phyloP scores from a whole-genome alignment of 2,113 vertebrate genomes.

The Indicator indicator region DNA sequence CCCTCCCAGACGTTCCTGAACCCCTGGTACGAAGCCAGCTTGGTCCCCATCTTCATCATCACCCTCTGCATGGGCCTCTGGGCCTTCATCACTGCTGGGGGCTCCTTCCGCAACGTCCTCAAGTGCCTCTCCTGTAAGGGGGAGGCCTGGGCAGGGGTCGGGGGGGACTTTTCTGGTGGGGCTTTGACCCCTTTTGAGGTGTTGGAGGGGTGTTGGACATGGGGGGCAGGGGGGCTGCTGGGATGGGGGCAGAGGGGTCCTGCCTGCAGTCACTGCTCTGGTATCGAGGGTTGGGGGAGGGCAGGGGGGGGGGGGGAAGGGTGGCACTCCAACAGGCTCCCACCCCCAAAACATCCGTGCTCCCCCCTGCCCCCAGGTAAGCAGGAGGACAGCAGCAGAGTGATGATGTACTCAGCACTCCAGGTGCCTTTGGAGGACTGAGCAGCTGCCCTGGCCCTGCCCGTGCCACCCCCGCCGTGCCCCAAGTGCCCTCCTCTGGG shows the following conservation, averaged over 20 bases:
- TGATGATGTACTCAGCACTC: conserved; percentile 77
- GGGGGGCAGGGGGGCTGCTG: too few relatives aligned
- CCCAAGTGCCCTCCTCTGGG: not conserved
- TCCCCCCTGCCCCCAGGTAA: conserved; percentile 55
- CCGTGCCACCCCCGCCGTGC: not conserved
- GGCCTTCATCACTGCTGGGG: conserved; percentile 78
- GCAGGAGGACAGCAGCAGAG: conserved; percentile 67
- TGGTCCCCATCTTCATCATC: conserved; percentile 77
- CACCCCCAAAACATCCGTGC: not conserved
- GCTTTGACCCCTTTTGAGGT: not conserved
- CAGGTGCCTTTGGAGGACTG: conserved; percentile 78
- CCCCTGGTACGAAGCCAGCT: conserved; percentile 78
- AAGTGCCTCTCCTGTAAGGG: conserved; percentile 80
- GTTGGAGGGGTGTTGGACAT: too few relatives aligned
- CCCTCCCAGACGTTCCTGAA: conserved; percentile 78
- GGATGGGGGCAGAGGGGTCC: not conserved
- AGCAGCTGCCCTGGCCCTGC: not conserved
- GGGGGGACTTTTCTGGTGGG: not conserved
- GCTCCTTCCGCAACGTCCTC: conserved; percentile 74
- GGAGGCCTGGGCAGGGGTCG: not conserved
- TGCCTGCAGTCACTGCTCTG: not conserved
- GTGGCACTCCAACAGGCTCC: not conserved
- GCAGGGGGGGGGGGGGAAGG: too few relatives aligned
- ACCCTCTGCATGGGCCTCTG: conserved; percentile 75
- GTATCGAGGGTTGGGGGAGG: too few relatives aligned